These are phyloP conservation scores for Oligia latruncula DNA, from an alignment of 2,888 invertebrate species.

Conservation along the genomic window DNA sequence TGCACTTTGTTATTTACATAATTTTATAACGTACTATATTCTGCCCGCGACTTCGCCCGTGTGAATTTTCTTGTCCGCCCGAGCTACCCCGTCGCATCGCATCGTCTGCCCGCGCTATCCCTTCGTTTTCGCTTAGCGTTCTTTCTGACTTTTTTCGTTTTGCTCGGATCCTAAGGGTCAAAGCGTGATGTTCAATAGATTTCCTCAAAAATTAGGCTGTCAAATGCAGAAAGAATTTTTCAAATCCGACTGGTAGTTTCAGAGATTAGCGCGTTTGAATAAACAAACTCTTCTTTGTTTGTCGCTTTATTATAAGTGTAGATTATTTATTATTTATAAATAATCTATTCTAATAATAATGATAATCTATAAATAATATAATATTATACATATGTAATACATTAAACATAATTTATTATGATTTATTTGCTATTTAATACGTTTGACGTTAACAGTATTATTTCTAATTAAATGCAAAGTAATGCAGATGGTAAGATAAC, in stretches of 20 bases:
- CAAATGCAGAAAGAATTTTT: background rate
- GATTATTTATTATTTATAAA: background rate
- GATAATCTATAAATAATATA: too few species aligned
- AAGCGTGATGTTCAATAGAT: background rate
- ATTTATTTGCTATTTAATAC: background rate
- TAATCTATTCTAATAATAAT: too few species aligned
- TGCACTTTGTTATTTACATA: background rate
- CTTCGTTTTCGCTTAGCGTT: background rate
- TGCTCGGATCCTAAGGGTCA: background rate
- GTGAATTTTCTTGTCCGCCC: background rate
- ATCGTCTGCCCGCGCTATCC: background rate
- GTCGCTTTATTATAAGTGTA: background rate
- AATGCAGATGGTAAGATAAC: conserved; percentile 66
- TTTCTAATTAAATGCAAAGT: conserved; percentile 36
- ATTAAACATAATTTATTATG: background rate
- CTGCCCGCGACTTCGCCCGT: background rate
- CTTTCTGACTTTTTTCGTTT: background rate
- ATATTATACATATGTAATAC: background rate
- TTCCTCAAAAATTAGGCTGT: background rate
- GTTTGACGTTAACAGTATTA: background rate
- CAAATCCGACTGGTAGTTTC: background rate
- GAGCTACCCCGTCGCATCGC: background rate
- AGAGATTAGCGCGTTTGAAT: background rate
- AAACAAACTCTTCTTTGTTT: background rate
- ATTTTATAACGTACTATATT: background rate